Evolutionary conservation across 1,140 invertebrate species (phyloP).

Genomic region (Triops longicaudatus): DNA sequence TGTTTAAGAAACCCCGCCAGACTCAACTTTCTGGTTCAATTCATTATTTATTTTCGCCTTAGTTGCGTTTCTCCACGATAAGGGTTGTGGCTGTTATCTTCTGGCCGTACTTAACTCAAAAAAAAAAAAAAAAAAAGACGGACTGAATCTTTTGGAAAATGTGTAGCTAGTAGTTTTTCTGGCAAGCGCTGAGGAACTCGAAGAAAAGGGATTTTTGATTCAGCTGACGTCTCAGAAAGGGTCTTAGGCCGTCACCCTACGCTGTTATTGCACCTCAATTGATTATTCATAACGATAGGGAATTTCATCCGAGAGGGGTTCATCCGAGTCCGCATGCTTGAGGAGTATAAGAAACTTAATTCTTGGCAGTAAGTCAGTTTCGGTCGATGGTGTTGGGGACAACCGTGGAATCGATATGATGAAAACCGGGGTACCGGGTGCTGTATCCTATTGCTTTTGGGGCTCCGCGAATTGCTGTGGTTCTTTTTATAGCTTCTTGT

Average conservation of each 20-base stretch:
- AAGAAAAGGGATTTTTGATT: no score
- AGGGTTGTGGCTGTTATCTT: no score
- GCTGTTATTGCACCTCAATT: not conserved
- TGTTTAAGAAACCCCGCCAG: no score
- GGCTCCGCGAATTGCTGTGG: not conserved
- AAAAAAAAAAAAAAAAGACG: no score
- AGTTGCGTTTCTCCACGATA: no score
- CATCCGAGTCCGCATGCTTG: not conserved
- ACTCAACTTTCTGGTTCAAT: no score
- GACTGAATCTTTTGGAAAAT: no score
- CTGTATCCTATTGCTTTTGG: not conserved
- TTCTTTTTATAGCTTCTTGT: slow-evolving; percentile 4
- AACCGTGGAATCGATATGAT: not conserved
- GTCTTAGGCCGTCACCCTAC: not conserved
- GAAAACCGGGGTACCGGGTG: not conserved
- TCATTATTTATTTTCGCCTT: no score
- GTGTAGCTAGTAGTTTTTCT: no score
- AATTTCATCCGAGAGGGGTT: not conserved
- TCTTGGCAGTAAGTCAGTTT: slow-evolving; percentile 9
- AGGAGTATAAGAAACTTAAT: not conserved
- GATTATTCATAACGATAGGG: not conserved
- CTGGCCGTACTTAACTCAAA: no score
- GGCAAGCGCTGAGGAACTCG: no score
- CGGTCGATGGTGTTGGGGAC: not conserved
- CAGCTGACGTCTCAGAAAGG: not conserved